Evolutionary conservation across 1,140 invertebrate species (phyloP), one percentile per base, ranked within the genome.

Genomic region (Melipona quadrifasciata): DNA sequence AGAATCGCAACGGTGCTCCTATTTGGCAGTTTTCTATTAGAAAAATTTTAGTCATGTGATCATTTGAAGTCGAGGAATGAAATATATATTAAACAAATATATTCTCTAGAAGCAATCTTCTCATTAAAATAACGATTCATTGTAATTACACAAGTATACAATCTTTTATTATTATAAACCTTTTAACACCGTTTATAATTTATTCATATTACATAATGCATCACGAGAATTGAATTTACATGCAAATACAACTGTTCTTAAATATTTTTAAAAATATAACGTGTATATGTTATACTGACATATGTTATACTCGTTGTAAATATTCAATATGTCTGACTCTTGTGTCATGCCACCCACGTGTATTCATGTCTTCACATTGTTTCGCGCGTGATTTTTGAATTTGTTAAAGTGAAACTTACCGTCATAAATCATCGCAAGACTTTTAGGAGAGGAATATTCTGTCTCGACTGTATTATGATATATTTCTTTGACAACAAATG

Each of bases 311-410:
- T 70, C 19, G 21, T 16, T 47, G 27, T 24, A 27, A 68, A 34
- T 61, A 72, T 21, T 57, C 4, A 80, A 71, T n/a, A 53, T 79
- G 31, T 27, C 17, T 72, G 71, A 47, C 27, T 17, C 64, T 77
- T 51, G 12, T 55, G 31, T 80, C 65, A 70, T 55, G 39, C n/a
- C 31, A 27, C 5, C 47, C 47, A 64, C 27, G 71, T 74, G 47
- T 21, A n/a, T 65, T 67, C 12, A 24, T 61, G 55, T 58, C 31
- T 31, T 31, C 55, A 47, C 57, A 39, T 2, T 21, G 4, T 61
- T 58, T 74, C 51, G 51, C 39, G 70, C 65, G 68, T 34, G 31
- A 65, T 24, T 5, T 72, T 85, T 53, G n/a, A 78, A 84, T 24
- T 57, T 14, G 10, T 11, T 27, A 39, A 57, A 21, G 1, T 71